Evolutionary conservation across 2,113 vertebrate species (phyloP), one percentile per base, ranked within the genome.

Genomic region (Petrocephalus zakoni): DNA sequence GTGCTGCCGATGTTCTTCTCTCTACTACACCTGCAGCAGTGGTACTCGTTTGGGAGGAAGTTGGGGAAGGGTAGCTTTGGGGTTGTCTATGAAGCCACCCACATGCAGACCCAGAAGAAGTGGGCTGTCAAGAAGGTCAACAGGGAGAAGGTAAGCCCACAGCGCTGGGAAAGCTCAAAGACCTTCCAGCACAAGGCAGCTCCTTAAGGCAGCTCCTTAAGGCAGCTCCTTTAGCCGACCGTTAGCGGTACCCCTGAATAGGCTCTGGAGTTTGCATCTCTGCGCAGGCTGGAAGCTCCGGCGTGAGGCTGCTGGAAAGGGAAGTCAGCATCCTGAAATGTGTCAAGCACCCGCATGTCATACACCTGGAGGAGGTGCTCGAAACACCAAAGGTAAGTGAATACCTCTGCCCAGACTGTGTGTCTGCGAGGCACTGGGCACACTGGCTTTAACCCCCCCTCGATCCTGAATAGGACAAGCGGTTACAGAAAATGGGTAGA

Each of bases 301-400:
- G 95, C 78, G 94, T 96, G 88, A 95, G 95, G 92, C 92, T 97
- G 89, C 93, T 97, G 92, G 96, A 95, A 90, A 91, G 95, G 11
- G 97, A 97, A 91, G 96, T 98, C 88, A 95, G 86, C 92, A 96
- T 97, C 82, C 94, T 97, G 64, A 97, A 96, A 91, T 92, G 87
- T 90, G 96, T 97, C 88, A 95, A 96, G 88, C 96, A 96, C 37
- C 89, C 94, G 5, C 93, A 97, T 89, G 96, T 97, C 89, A 97
- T 97, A 92, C 96, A 96, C 89, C 94, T 97, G 56, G 93, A 97
- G 87, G 96, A 97, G 92, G 94, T 97, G 82, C 97, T 96, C 89
- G 95, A 95, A 92, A 96, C 96, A 0, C 92, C 95, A 53, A 95
- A 94, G 95, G 96, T 97, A 92, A 95, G 91, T 21, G n/a, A 58